Evolutionary conservation across 2,797 vertebrate species (phyloP).

Genomic region (Sardinella longiceps): DNA sequence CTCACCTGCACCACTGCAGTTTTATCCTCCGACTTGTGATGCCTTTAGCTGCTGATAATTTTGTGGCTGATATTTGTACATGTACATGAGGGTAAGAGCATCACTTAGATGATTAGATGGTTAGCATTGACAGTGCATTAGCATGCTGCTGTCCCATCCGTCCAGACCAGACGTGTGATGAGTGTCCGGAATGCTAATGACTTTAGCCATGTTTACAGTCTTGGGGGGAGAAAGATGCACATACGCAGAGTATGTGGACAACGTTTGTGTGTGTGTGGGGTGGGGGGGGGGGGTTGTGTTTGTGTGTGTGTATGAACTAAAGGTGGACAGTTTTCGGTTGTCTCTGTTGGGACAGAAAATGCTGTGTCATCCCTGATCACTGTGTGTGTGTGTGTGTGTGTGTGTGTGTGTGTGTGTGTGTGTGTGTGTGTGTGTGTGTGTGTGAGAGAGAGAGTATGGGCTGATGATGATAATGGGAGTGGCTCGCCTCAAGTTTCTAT

Average conservation of each 20-base stretch:
- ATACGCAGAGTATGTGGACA: not conserved
- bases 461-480: not conserved
- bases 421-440: constrained; percentile 35
- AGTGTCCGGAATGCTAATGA: not conserved
- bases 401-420: constrained; percentile 30
- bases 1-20: not conserved
- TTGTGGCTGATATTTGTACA: not conserved
- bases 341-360: constrained; percentile 26
- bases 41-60: not conserved
- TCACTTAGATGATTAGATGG: not conserved
- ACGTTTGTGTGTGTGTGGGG: not conserved
- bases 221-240: not conserved
- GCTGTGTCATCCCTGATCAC: constrained; percentile 28
- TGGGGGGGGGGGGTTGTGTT: not conserved
- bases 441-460: too few species aligned
- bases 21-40: not conserved
- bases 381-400: constrained; percentile 33
- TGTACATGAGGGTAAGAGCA: not conserved
- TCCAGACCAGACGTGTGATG: not conserved
- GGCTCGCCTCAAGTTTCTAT: not conserved
- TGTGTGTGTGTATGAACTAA: not conserved
- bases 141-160: not conserved
- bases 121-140: not conserved
- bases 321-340: not conserved
- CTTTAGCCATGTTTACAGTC: not conserved